Evolutionary conservation across 37 sponge, comb jelly and placozoan species (phyloP).

Genomic region (Eunapius fragilis): DNA sequence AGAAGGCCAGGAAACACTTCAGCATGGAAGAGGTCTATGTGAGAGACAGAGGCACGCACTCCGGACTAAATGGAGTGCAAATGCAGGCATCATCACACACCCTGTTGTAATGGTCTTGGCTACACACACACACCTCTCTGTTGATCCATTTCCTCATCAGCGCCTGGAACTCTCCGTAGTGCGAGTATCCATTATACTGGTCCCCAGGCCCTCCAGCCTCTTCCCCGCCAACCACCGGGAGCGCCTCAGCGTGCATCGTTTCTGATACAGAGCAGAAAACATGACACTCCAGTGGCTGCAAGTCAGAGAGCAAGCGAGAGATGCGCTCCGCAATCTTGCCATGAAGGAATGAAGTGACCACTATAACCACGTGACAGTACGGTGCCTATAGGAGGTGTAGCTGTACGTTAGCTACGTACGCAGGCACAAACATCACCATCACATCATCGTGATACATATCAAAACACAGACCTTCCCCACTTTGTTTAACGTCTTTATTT

Average conservation of each 20-base stretch:
- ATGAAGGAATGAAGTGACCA: conserved; percentile 42
- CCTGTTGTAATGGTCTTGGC: neutral
- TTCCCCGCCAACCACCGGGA: conserved; percentile 18
- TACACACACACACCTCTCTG: conserved; percentile 61
- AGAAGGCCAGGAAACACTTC: conserved; percentile 51
- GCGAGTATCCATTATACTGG: conserved; percentile 33
- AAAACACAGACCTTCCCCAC: neutral
- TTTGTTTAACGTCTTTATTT: neutral
- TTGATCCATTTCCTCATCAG: conserved; percentile 66
- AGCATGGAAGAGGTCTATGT: conserved; percentile 58
- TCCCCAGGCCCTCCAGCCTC: conserved; percentile 9
- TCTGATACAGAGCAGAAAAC: conserved; percentile 51
- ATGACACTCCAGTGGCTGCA: conserved; percentile 62
- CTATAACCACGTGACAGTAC: conserved; percentile 53
- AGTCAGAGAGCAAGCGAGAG: conserved; percentile 36
- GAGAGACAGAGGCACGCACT: conserved; percentile 36
- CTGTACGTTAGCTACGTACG: neutral
- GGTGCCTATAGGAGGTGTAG: conserved; percentile 46
- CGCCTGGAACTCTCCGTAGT: conserved; percentile 63
- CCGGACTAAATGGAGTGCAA: conserved; percentile 28
- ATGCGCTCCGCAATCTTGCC: conserved; percentile 20
- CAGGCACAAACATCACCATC: neutral
- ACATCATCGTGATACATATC: neutral
- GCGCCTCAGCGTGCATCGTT: conserved; percentile 24
- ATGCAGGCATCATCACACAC: neutral